Evolutionary conservation across 2,797 vertebrate species (phyloP), one percentile per base, ranked within the genome.

Genomic region (Dromococcyx pavoninus): DNA sequence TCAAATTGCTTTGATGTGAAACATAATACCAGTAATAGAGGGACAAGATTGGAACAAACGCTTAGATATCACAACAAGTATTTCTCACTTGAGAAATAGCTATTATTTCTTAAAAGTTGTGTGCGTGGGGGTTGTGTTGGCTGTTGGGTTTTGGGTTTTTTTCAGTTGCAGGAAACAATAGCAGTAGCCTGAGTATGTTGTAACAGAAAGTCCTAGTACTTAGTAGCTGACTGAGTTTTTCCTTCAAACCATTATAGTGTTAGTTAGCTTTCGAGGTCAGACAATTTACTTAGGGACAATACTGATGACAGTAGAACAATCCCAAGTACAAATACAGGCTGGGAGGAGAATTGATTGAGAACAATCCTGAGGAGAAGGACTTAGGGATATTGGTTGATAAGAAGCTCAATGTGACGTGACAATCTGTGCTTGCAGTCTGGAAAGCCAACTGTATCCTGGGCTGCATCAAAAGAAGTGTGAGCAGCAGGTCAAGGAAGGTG

Each of bases 261-360:
- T 92, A 84, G 41, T 77, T 76, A 85, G 61, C 23, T 90, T 90
- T 85, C 87, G 46, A 89, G 67, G 80, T 89, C 92, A 53, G 82
- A 33, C 4, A 1, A 46, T 88, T 95, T 92, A 54, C 58, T 61
- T 50, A 10, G 8, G 51, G 62, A 39, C 86, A 77, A 51, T 79
- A 70, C 18, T 80, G 88, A 56, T n/a, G 73, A n/a, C 9, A 44
- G 88, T 39, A 50, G 65, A 48, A 48, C 46, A 23, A 48, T 23
- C 23, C 46, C 46, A 48, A 48, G 46, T 48, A 48, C 46, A 23
- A 44, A 44, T 44, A 18, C 44, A 44, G 44, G 44, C 18, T 17
- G 44, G 44, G 44, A 44, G 17, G 44, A 44, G 17, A 44, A 44
- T 19, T 22, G 22, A 24, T 48, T 48, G 46, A 48, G 46, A 48